phyloP scores from a whole-genome alignment of 1,140 invertebrate genomes.

The Macrotrachela quadricornifera region DNA sequence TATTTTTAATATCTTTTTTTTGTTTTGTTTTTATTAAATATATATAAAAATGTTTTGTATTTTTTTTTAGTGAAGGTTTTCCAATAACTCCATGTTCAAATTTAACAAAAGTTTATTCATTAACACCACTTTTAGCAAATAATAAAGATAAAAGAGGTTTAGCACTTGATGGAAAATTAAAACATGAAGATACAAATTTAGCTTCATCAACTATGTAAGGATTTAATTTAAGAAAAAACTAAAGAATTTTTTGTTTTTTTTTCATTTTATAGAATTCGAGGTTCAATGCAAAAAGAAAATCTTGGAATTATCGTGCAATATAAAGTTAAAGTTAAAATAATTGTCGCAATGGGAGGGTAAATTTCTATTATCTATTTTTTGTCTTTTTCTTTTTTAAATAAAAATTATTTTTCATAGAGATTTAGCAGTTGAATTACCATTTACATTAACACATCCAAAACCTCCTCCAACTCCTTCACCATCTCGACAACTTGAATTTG shows the following conservation, averaged over 20 bases:
- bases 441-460: constrained; percentile 93
- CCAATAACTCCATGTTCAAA: constrained; percentile 57
- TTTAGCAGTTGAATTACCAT: constrained; percentile 83
- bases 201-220: constrained; percentile 90
- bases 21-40: constrained; percentile 2
- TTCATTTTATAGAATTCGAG: constrained; percentile 19
- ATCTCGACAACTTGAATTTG: too few species aligned
- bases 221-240: constrained; percentile 12
- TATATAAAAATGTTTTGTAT: constrained; percentile 13
- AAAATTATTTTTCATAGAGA: constrained; percentile 42
- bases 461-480: constrained; percentile 16
- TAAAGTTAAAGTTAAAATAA: constrained; percentile 92
- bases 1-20: not conserved
- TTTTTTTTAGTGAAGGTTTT: constrained; percentile 59
- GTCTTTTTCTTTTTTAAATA: not conserved
- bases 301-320: constrained; percentile 97
- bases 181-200: constrained; percentile 97
- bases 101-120: constrained; percentile 89
- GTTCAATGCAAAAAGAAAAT: constrained; percentile 29
- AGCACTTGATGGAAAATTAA: constrained; percentile 89
- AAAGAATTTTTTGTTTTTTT: not conserved
- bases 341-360: constrained; percentile 78
- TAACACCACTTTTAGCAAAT: constrained; percentile 78
- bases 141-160: constrained; percentile 97
- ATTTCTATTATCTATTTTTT: constrained; percentile 14